Percentiles rank a stretch among this genome's conserved stretches.
Evolutionary conservation across 2,797 vertebrate genomes (phyloP).

Genomic region (Acropternis orthonyx): DNA sequence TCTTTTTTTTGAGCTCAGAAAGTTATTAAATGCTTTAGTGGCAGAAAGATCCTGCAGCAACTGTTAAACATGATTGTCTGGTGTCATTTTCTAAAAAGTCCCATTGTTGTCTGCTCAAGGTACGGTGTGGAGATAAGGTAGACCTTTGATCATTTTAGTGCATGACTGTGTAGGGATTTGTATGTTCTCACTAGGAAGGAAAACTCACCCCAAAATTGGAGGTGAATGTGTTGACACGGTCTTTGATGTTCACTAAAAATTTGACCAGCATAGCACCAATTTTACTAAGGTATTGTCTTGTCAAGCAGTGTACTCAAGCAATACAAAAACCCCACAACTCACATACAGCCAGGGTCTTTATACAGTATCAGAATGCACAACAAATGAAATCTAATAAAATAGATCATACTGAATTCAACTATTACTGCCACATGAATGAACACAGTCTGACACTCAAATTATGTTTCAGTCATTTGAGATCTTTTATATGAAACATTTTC

Average conservation of each 20-base stretch:
- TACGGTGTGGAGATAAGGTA: fast-evolving
- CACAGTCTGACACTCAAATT: not conserved
- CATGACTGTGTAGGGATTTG: not conserved
- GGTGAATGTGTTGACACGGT: fast-evolving
- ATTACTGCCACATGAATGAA: not conserved
- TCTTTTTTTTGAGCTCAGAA: not conserved
- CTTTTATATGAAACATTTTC: not conserved
- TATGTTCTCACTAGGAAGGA: not conserved
- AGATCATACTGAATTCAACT: not conserved
- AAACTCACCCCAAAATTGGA: not conserved
- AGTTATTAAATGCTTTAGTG: not conserved
- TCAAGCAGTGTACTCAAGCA: not conserved
- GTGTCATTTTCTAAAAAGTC: not conserved
- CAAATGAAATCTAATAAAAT: not conserved
- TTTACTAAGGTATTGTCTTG: not conserved
- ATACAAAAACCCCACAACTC: not conserved
- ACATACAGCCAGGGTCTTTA: not conserved
- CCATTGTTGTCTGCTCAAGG: not conserved
- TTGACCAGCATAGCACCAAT: fast-evolving
- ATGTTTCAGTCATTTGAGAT: not conserved
- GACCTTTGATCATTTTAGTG: not conserved
- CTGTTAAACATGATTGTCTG: not conserved
- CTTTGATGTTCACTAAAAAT: not conserved
- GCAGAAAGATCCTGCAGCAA: not conserved
- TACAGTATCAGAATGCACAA: not conserved